Conservation (phyloP, 2,797 vertebrate genomes). For the Gallinago nigripennis region DNA sequence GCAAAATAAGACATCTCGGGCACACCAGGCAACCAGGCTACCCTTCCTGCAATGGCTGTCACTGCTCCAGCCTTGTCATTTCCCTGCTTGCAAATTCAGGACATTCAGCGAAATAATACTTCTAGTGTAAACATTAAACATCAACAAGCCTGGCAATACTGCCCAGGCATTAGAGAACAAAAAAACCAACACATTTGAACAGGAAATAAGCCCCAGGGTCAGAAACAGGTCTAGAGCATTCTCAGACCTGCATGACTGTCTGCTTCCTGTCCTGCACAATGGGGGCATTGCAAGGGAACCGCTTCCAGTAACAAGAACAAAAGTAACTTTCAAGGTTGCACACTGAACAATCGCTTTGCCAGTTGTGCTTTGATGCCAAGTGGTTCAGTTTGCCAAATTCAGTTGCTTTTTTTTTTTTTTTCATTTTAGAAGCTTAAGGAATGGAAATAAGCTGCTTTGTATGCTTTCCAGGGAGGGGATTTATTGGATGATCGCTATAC, state of each 20-base stretch:
- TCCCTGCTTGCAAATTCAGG: slow-evolving; percentile 36
- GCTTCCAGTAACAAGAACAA: slow-evolving; percentile 60
- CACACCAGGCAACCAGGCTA: slow-evolving; percentile 35
- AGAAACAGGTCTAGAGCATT: slow-evolving; percentile 45
- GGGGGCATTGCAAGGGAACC: slow-evolving; percentile 36
- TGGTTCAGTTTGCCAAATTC: slow-evolving; percentile 41
- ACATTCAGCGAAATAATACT: slow-evolving; percentile 55
- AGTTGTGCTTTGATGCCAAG: slow-evolving; percentile 59
- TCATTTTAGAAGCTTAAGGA: slow-evolving; percentile 54
- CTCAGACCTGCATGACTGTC: slow-evolving; percentile 54
- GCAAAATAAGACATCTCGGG: slow-evolving; percentile 54
- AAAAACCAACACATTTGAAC: neutral
- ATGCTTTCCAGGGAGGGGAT: slow-evolving; percentile 49
- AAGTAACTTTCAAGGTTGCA: slow-evolving; percentile 64
- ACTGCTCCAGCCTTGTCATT: slow-evolving; percentile 37
- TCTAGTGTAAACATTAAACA: slow-evolving; percentile 58
- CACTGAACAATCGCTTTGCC: slow-evolving; percentile 57
- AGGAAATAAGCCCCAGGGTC: slow-evolving; percentile 52
- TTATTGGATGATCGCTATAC: slow-evolving; percentile 24
- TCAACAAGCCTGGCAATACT: slow-evolving; percentile 32
- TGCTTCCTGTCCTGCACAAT: slow-evolving; percentile 65
- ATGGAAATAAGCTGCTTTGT: slow-evolving; percentile 65
- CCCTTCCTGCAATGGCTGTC: slow-evolving; percentile 21
- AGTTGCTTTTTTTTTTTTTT: neutral
- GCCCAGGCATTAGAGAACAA: slow-evolving; percentile 8